Evolutionary conservation across 1,140 invertebrate genomes (phyloP).

Genomic region (Formica exsecta): DNA sequence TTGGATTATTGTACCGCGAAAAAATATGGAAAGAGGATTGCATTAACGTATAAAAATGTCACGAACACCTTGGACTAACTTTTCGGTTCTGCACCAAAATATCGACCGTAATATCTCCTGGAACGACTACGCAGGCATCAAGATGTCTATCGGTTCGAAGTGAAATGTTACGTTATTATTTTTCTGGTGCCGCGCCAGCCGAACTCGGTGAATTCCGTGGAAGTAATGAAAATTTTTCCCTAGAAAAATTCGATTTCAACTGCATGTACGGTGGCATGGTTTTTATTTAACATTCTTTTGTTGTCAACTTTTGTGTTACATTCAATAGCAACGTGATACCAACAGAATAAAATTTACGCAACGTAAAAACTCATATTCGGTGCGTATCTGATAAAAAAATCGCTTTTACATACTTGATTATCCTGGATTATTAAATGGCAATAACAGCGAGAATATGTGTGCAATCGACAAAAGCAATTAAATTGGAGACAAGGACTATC

Average conservation of each 20-base stretch:
- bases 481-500: background rate
- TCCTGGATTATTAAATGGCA: slow-evolving; percentile 21
- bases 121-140: slow-evolving; percentile 53
- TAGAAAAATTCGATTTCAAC: slow-evolving; percentile 64
- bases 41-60: slow-evolving; percentile 28
- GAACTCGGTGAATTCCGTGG: slow-evolving; percentile 51
- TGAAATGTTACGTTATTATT: slow-evolving; percentile 78
- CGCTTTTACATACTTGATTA: slow-evolving; percentile 7
- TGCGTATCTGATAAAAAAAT: slow-evolving; percentile 1
- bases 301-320: slow-evolving; percentile 16
- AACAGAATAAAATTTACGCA: slow-evolving; percentile 6
- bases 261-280: background rate
- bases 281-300: slow-evolving; percentile 18
- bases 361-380: slow-evolving; percentile 12
- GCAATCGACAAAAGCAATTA: slow-evolving; percentile 40
- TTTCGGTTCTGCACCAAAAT: slow-evolving; percentile 47
- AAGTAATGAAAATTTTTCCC: slow-evolving; percentile 71
- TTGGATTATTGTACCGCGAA: background rate
- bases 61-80: slow-evolving; percentile 3
- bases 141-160: slow-evolving; percentile 58
- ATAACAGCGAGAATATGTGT: background rate
- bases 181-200: slow-evolving; percentile 67
- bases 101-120: slow-evolving; percentile 55
- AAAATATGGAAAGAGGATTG: background rate
- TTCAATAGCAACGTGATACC: background rate